Percentiles rank a stretch among this genome's conserved stretches.
Evolutionary conservation across 2,888 invertebrate genomes (phyloP).

Genomic region (Incurvaria masculella): DNA sequence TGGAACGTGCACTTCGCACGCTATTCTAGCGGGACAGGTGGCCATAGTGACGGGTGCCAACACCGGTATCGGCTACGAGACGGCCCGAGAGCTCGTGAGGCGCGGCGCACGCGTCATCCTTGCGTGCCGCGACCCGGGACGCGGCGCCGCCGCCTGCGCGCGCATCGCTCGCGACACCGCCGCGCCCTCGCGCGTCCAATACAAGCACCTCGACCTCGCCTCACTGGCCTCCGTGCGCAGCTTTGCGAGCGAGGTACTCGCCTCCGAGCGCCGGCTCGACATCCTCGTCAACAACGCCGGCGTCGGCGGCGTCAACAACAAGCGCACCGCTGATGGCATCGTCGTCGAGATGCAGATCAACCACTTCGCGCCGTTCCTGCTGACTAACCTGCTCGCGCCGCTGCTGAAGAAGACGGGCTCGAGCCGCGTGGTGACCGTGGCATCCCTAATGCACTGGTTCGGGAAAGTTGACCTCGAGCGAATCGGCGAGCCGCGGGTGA

Average conservation of each 20-base stretch:
- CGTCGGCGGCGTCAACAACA: conserved; percentile 60
- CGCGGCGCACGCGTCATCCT: conserved; percentile 67
- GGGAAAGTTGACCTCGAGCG: conserved; percentile 67
- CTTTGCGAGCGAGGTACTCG: conserved; percentile 74
- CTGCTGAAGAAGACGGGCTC: conserved; percentile 68
- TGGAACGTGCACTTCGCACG: conserved; percentile 26
- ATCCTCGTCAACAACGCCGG: conserved; percentile 90
- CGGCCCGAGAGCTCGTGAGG: conserved; percentile 66
- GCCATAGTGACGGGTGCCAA: conserved; percentile 79
- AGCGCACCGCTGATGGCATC: conserved; percentile 73
- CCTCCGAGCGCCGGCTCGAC: conserved; percentile 69
- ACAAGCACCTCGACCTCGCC: conserved; percentile 70
- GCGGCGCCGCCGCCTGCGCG: conserved; percentile 66
- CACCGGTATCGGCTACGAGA: conserved; percentile 80
- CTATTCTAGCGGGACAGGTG: conserved; percentile 57
- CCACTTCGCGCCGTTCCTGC: conserved; percentile 62
- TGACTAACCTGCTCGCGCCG: conserved; percentile 59
- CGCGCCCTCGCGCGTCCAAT: conserved; percentile 37
- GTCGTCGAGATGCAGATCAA: conserved; percentile 83
- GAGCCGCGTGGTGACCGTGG: conserved; percentile 73
- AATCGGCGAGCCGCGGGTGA: conserved; percentile 57
- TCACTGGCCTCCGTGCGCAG: conserved; percentile 72
- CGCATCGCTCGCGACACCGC: too few species aligned
- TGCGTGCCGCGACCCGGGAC: conserved; percentile 72
- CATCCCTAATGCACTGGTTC: conserved; percentile 70